Base-by-base conservation (phyloP, 2,888 invertebrate species). In the Nomada goodeniana region DNA sequence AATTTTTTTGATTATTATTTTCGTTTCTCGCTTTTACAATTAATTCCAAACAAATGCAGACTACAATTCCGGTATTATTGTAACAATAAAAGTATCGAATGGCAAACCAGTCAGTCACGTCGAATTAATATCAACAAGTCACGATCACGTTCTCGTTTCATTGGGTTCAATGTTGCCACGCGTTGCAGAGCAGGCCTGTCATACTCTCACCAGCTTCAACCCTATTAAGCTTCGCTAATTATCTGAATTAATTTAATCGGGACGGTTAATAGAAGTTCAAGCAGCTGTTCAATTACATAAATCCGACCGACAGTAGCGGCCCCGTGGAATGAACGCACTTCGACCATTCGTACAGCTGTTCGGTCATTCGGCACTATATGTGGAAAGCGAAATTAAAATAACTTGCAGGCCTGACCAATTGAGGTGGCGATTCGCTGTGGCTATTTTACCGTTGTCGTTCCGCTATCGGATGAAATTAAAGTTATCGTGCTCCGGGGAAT, bases 221-320 rank as follows among this genome's bases (percentile, higher is more conserved):
- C 26, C 11, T 13, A 13, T 11, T 50, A 47, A 70, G 64, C 42
- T 50, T 57, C 2, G 2, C 23, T 63, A 44, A 69, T 69, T 64
- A 70, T 57, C 55, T n/a, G 63, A 70, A 47, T 64, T 57, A 59
- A 76, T 70, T 42, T 55, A 64, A 70, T 64, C 57, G 15, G 55
- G 13, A 18, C 52, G 50, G n/a, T 9, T 65, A 52, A 65, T 65
- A 29, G 50, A 29, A 65, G 50, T 20, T 52, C n/a, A 9, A 52
- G 29, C 29, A 15, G 50, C 29, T 50, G 65, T 29, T 50, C n/a
- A 52, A 65, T 52, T 65, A 52, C n/a, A 50, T n/a, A 52, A 52
- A 50, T 52, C 13, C 29, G 29, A 50, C 18, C 23, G n/a, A 29
- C 52, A 52, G 65, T 9, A n/a, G n/a, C 50, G 7, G 36, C 18